Evolutionary conservation across 2,797 vertebrate species (phyloP).

Genomic region (Anolis apletophallus): DNA sequence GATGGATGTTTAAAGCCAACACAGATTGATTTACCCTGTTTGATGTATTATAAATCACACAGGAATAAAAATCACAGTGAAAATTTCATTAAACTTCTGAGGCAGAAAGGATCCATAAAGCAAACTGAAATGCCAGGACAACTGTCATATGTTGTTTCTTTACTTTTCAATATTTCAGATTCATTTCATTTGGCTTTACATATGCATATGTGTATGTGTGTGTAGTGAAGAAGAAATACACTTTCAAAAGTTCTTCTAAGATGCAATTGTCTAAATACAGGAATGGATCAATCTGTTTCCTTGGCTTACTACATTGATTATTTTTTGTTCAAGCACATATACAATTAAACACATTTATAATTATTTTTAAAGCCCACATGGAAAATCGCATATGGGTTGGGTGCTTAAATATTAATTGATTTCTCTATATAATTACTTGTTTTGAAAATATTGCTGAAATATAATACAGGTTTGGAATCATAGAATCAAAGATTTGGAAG

Average conservation of each 20-base stretch:
- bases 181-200: conserved; percentile 53
- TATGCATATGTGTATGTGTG: not conserved
- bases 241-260: not conserved
- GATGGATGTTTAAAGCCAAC: conserved; percentile 70
- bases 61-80: conserved; percentile 72
- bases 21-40: conserved; percentile 72
- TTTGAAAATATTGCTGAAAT: too few species aligned
- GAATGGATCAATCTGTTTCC: not conserved
- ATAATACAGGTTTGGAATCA: too few species aligned
- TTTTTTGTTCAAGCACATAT: not conserved
- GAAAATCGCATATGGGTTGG: too few species aligned
- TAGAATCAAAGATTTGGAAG: too few species aligned
- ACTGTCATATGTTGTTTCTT: conserved; percentile 61
- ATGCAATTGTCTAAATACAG: not conserved
- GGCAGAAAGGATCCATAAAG: conserved; percentile 66
- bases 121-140: conserved; percentile 35
- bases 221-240: conserved; percentile 35
- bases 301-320: too few species aligned
- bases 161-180: conserved; percentile 50
- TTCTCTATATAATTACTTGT: too few species aligned
- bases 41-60: conserved; percentile 78
- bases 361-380: too few species aligned
- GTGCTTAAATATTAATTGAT: too few species aligned
- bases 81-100: conserved; percentile 73
- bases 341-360: not conserved